A percentile compares a stretch with the other conserved stretches of the same genome.
phyloP scores from a whole-genome alignment of 1,140 invertebrate species.

The Wiebesia pumilae region DNA sequence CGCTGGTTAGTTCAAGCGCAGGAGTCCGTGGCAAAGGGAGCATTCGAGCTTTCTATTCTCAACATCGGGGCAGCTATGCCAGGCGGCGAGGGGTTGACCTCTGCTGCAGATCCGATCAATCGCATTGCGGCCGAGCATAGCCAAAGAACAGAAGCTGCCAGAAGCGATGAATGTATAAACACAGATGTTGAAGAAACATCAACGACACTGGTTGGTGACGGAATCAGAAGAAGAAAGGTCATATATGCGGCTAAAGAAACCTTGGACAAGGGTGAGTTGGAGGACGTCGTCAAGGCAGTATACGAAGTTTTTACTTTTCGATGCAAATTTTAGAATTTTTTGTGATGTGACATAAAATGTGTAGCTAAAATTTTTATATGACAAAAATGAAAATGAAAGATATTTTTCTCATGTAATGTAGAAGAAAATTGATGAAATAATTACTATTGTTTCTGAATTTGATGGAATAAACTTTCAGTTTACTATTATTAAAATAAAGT shows the following conservation, averaged over 20 bases:
- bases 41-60: conserved; percentile 57
- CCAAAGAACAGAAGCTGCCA: too few species aligned
- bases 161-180: conserved; percentile 31
- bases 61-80: conserved; percentile 66
- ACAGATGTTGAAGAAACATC: conserved; percentile 56
- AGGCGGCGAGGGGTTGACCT: conserved; percentile 73
- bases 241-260: conserved; percentile 80
- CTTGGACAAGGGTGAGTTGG: conserved; percentile 78
- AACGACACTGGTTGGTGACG: conserved; percentile 62
- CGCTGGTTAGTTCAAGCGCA: conserved; percentile 63
- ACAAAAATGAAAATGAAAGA: too few species aligned
- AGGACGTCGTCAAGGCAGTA: background rate
- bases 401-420: too few species aligned
- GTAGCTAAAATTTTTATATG: too few species aligned
- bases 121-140: conserved; percentile 49
- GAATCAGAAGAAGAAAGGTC: conserved; percentile 76
- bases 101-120: conserved; percentile 60
- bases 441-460: too few species aligned
- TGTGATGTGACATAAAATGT: background rate
- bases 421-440: too few species aligned
- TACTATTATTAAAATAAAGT: too few species aligned
- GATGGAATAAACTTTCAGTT: too few species aligned
- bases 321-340: background rate
- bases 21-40: conserved; percentile 68
- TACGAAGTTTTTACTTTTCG: background rate